A percentile compares a stretch with the other conserved stretches of the same genome.
These are phyloP conservation scores for Lasioglossum oenotherae DNA, from an alignment of 2,888 invertebrate species.

Conservation along the genomic window DNA sequence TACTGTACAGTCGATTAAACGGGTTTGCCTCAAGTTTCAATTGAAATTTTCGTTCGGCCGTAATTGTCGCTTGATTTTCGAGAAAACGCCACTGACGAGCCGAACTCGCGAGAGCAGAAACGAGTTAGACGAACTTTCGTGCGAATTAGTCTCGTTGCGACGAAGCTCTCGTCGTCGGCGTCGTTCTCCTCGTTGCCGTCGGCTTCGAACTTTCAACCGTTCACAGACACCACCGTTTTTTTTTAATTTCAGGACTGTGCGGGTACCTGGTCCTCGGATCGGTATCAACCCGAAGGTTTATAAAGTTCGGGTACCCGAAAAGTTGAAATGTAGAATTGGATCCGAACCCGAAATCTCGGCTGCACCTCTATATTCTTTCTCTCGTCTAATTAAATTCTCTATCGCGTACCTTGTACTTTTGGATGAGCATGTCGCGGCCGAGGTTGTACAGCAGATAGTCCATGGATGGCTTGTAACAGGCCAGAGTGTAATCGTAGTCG, in stretches of 20 bases:
- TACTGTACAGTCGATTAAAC: constrained; percentile 88
- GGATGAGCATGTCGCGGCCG: constrained; percentile 93
- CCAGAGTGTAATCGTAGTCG: constrained; percentile 99
- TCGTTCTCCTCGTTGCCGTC: background rate
- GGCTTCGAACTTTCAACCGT: constrained; percentile 15
- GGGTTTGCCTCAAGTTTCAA: constrained; percentile 64
- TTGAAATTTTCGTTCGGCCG: constrained; percentile 63
- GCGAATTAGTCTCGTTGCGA: constrained; percentile 51
- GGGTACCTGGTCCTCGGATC: background rate
- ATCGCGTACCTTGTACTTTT: constrained; percentile 91
- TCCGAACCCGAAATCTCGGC: background rate
- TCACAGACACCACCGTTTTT: background rate
- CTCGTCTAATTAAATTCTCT: background rate
- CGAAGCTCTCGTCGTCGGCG: background rate
- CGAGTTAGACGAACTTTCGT: constrained; percentile 53
- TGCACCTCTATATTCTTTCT: background rate
- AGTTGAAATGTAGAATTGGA: no score
- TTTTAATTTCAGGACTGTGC: background rate
- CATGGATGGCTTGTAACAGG: constrained; percentile 95
- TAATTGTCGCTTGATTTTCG: constrained; percentile 67
- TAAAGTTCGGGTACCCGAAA: background rate
- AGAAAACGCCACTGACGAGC: constrained; percentile 55
- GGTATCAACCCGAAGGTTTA: background rate
- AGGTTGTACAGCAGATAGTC: constrained; percentile 96
- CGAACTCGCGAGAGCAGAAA: constrained; percentile 42